Percentiles rank a stretch among this genome's conserved stretches.
Evolutionary conservation across 2,797 vertebrate species (phyloP).

Genomic region (Gouania willdenowi): DNA sequence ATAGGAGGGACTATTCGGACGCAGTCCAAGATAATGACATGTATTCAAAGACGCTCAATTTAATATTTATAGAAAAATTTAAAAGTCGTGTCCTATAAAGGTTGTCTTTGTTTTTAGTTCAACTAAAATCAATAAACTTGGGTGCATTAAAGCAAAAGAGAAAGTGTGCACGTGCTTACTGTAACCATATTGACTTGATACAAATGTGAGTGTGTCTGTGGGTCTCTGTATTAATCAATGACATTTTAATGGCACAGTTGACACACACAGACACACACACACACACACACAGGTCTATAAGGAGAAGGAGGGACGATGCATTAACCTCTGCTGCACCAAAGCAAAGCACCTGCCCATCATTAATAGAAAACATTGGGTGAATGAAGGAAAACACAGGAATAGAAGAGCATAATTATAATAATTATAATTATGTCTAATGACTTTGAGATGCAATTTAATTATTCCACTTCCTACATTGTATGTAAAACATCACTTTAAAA

Average conservation of each 20-base stretch:
- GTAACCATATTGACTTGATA: slow-evolving; percentile 19
- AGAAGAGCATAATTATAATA: not conserved
- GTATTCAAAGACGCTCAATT: too few relatives aligned
- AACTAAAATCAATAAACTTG: too few relatives aligned
- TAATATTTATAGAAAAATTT: too few relatives aligned
- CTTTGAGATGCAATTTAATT: too few relatives aligned
- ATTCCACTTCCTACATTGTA: too few relatives aligned
- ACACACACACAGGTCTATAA: slow-evolving; percentile 23
- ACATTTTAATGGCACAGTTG: slow-evolving; percentile 42
- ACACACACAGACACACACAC: slow-evolving; percentile 1
- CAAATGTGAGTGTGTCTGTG: not conserved
- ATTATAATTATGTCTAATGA: not conserved
- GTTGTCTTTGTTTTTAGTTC: too few relatives aligned
- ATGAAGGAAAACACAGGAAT: not conserved
- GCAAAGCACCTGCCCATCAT: slow-evolving; percentile 48
- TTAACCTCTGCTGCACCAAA: slow-evolving; percentile 48
- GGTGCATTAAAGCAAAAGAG: too few relatives aligned
- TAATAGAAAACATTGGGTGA: not conserved
- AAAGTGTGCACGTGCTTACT: too few relatives aligned
- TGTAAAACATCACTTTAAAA: too few relatives aligned
- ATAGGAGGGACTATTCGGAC: too few relatives aligned
- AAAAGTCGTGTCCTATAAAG: too few relatives aligned
- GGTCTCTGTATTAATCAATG: slow-evolving; percentile 29
- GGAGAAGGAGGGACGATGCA: slow-evolving; percentile 35
- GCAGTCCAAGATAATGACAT: too few relatives aligned